Percentiles rank a stretch among this genome's conserved stretches.
These are phyloP conservation scores for Gnathonemus echidnorhynchus DNA, from an alignment of 2,113 vertebrate species.

Conservation along the genomic window DNA sequence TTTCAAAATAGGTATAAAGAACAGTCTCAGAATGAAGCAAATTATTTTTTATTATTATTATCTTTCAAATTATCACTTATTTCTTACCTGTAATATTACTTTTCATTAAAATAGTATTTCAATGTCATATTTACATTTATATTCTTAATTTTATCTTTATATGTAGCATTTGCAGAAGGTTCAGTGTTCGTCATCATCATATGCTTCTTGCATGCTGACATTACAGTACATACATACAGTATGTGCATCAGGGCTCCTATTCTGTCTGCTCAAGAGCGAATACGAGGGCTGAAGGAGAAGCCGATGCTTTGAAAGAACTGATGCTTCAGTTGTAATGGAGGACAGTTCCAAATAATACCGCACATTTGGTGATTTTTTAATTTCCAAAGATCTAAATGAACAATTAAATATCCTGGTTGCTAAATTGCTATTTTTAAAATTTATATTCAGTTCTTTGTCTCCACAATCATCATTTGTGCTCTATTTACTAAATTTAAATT, in stretches of 20 bases:
- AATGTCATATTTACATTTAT: neutral
- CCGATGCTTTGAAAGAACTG: neutral
- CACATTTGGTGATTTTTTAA: neutral
- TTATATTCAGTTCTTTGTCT: neutral
- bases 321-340: neutral
- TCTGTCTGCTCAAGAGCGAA: neutral
- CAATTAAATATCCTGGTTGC: neutral
- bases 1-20: neutral
- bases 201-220: neutral
- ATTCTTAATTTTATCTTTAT: neutral
- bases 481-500: neutral
- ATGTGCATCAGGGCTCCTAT: neutral
- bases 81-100: neutral
- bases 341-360: neutral
- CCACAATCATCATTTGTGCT: neutral
- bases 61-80: neutral
- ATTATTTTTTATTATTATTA: neutral
- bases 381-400: neutral
- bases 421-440: neutral
- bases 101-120: neutral
- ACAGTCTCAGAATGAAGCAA: neutral
- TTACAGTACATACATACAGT: neutral
- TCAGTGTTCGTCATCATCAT: neutral
- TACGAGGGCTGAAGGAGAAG: neutral
- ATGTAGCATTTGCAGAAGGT: neutral